Evolutionary conservation across 2,113 vertebrate species (phyloP).

Genomic region (Symphodus melops): DNA sequence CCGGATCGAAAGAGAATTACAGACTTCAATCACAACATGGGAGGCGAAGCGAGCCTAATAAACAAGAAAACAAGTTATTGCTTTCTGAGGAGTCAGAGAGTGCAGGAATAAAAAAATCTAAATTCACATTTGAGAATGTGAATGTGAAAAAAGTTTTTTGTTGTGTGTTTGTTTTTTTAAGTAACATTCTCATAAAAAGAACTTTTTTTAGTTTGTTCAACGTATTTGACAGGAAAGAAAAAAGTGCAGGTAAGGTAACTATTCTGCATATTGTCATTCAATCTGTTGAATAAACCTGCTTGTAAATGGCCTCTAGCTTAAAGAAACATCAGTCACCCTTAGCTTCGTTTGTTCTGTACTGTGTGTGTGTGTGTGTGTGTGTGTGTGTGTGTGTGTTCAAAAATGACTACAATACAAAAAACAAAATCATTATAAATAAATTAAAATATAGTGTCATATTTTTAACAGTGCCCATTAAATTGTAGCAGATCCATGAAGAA

Average conservation of each 20-base stretch:
- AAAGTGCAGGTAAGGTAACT: slow-evolving; percentile 42
- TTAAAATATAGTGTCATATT: too few relatives aligned
- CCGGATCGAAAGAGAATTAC: slow-evolving; percentile 30
- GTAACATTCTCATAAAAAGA: background rate
- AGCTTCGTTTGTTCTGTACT: too few relatives aligned
- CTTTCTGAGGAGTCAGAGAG: background rate
- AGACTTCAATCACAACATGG: slow-evolving; percentile 19
- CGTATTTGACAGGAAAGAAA: slow-evolving; percentile 2
- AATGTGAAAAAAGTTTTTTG: background rate
- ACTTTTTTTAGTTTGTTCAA: background rate
- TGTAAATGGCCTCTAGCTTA: slow-evolving; percentile 25
- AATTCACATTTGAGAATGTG: slow-evolving; percentile 9
- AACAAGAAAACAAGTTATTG: slow-evolving; percentile 4
- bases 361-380: too few relatives aligned
- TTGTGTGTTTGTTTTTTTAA: slow-evolving; percentile 9
- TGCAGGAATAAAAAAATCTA: background rate
- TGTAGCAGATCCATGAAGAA: too few relatives aligned
- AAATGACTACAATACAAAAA: too few relatives aligned
- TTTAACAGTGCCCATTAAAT: too few relatives aligned
- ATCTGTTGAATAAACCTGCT: slow-evolving; percentile 19
- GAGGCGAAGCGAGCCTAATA: slow-evolving; percentile 12
- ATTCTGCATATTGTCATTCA: slow-evolving; percentile 17
- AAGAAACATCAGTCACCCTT: slow-evolving; percentile 30
- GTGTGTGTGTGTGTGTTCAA: too few relatives aligned
- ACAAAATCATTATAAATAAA: too few relatives aligned